phyloP scores from a whole-genome alignment of 2,888 invertebrate genomes.

The Anthophora plumipes region DNA sequence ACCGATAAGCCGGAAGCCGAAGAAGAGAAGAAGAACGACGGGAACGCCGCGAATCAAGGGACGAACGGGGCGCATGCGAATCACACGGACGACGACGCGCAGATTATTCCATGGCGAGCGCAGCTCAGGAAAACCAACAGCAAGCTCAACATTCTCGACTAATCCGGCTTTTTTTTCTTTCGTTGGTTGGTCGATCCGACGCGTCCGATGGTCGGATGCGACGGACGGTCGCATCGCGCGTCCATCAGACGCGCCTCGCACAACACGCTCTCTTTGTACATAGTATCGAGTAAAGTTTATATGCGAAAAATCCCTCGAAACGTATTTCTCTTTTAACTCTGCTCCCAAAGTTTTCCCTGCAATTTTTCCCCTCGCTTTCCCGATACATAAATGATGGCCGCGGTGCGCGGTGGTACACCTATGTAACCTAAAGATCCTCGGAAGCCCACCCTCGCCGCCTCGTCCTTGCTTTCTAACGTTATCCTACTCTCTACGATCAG shows the following conservation, averaged over 20 bases:
- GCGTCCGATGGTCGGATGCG: not conserved
- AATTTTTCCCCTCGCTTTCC: no score
- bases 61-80: not conserved
- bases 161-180: not conserved
- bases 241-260: not conserved
- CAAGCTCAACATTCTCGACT: slow-evolving; percentile 93
- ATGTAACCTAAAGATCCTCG: no score
- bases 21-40: slow-evolving; percentile 39
- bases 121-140: slow-evolving; percentile 96
- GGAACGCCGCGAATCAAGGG: not conserved
- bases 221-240: not conserved
- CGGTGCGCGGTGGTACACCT: no score
- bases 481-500: no score
- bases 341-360: no score
- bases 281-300: slow-evolving; percentile 47
- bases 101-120: slow-evolving; percentile 95
- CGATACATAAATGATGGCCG: no score
- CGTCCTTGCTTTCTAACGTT: no score
- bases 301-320: not conserved
- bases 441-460: no score
- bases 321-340: not conserved
- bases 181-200: not conserved
- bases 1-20: slow-evolving; percentile 32
- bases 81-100: slow-evolving; percentile 86
- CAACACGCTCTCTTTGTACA: slow-evolving; percentile 29